Evolutionary conservation across 2,888 invertebrate species (phyloP).

Genomic region (Argynnis bischoffii): DNA sequence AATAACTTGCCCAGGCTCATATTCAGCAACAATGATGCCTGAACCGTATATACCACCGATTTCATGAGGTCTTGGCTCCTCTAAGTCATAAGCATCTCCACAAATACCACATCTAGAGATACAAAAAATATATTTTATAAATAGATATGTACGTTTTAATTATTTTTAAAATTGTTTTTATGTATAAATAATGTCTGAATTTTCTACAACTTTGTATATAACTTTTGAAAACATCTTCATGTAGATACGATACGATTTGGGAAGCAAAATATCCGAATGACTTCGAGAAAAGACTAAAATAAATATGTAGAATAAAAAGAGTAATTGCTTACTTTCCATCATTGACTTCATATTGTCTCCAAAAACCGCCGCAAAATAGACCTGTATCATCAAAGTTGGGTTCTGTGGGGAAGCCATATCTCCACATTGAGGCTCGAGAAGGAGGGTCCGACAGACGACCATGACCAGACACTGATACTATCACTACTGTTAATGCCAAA

Average conservation of each 20-base stretch:
- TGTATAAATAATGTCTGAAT: no score
- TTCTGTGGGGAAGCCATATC: conserved; percentile 89
- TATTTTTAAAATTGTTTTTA: no score
- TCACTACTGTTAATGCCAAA: conserved; percentile 45
- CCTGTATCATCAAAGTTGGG: conserved; percentile 93
- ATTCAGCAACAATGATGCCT: conserved; percentile 88
- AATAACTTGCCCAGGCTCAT: conserved; percentile 85
- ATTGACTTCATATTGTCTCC: conserved; percentile 88
- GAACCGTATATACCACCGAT: conserved; percentile 90
- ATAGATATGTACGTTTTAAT: no score
- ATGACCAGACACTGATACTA: conserved; percentile 76
- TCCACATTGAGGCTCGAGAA: conserved; percentile 90
- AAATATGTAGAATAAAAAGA: background rate
- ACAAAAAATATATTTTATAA: background rate
- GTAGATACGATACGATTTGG: no score
- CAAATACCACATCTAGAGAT: conserved; percentile 88
- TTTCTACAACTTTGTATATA: no score
- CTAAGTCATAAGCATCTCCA: conserved; percentile 89
- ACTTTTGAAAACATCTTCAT: no score
- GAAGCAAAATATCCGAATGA: no score
- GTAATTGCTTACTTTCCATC: conserved; percentile 82
- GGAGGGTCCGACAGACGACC: conserved; percentile 89
- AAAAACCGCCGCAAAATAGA: conserved; percentile 91
- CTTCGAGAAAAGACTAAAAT: no score
- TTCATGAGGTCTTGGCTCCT: conserved; percentile 88